A percentile compares a stretch with the other conserved stretches of the same genome.
Conservation (phyloP, 2,888 invertebrate species). For the Fragum fragum region DNA sequence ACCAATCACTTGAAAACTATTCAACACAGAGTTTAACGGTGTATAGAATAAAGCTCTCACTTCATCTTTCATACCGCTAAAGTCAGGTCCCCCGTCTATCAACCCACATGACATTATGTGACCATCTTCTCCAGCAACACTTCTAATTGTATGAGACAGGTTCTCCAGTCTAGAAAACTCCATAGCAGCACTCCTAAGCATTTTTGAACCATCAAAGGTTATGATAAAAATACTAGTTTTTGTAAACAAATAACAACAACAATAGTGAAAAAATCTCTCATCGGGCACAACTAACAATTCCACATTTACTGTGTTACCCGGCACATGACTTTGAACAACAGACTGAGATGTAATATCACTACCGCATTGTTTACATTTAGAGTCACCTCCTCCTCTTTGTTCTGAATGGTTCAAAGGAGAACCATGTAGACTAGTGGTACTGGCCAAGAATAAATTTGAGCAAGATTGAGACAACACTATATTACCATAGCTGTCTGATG, state of each 20-base stretch:
- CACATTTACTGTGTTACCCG: conserved; percentile 62
- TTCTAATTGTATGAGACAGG: conserved; percentile 73
- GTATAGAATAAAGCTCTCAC: conserved; percentile 72
- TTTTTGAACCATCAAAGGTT: conserved; percentile 76
- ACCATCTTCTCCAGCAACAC: conserved; percentile 69
- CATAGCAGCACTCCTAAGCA: conserved; percentile 67
- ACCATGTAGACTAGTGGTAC: conserved; percentile 13
- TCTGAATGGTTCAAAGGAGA: conserved; percentile 37
- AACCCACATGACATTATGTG: conserved; percentile 70
- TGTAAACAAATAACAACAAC: conserved; percentile 74
- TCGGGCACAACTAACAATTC: conserved; percentile 74
- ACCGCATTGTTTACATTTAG: conserved; percentile 57
- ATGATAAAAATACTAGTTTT: conserved; percentile 73
- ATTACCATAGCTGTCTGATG: conserved; percentile 63
- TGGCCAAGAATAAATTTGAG: conserved; percentile 52
- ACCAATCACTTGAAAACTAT: conserved; percentile 68
- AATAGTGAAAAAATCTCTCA: conserved; percentile 75
- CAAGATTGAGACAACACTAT: conserved; percentile 55
- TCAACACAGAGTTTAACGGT: conserved; percentile 68
- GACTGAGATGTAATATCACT: conserved; percentile 37
- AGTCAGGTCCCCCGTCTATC: conserved; percentile 57
- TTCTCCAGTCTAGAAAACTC: conserved; percentile 74
- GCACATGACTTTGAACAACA: conserved; percentile 23
- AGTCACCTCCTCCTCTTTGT: conserved; percentile 23
- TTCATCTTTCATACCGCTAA: conserved; percentile 64